These are phyloP conservation scores for Pseudomugil tenellus DNA, from an alignment of 2,797 vertebrate genomes.

Conservation along the genomic window DNA sequence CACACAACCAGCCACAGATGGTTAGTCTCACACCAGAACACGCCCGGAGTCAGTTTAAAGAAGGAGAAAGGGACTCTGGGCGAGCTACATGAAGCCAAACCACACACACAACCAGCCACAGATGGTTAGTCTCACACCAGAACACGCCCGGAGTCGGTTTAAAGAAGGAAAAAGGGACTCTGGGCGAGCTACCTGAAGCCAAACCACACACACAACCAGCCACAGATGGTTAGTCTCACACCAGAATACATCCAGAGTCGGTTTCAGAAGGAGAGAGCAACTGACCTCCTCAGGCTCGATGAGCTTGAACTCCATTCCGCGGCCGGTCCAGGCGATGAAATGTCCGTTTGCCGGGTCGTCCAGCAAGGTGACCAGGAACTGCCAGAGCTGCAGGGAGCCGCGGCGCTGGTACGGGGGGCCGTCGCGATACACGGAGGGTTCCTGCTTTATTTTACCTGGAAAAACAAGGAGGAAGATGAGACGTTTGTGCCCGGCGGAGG, in stretches of 20 bases:
- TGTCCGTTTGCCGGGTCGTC: slow-evolving; percentile 94
- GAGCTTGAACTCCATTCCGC: slow-evolving; percentile 98
- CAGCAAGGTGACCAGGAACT: slow-evolving; percentile 94
- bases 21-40: too few species aligned
- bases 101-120: too few species aligned
- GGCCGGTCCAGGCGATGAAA: slow-evolving; percentile 96
- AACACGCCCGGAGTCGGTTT: background rate
- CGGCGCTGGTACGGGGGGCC: slow-evolving; percentile 95
- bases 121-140: background rate
- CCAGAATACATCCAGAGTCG: background rate
- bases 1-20: too few species aligned
- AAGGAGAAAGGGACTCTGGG: too few species aligned
- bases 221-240: background rate
- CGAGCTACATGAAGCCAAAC: too few species aligned
- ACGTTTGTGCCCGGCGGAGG: slow-evolving; percentile 50
- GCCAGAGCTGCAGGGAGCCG: slow-evolving; percentile 97
- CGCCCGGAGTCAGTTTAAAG: too few species aligned
- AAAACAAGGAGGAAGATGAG: slow-evolving; percentile 32
- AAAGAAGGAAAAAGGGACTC: slow-evolving; percentile 11
- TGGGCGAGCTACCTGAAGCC: slow-evolving; percentile 89
- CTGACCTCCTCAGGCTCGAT: slow-evolving; percentile 95
- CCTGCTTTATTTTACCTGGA: slow-evolving; percentile 85
- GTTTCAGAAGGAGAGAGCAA: background rate
- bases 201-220: background rate
- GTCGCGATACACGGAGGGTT: slow-evolving; percentile 88